A percentile compares a stretch with the other conserved stretches of the same genome.
Evolutionary conservation across 2,113 vertebrate species (phyloP).

Genomic region (Leucopternis melanops): DNA sequence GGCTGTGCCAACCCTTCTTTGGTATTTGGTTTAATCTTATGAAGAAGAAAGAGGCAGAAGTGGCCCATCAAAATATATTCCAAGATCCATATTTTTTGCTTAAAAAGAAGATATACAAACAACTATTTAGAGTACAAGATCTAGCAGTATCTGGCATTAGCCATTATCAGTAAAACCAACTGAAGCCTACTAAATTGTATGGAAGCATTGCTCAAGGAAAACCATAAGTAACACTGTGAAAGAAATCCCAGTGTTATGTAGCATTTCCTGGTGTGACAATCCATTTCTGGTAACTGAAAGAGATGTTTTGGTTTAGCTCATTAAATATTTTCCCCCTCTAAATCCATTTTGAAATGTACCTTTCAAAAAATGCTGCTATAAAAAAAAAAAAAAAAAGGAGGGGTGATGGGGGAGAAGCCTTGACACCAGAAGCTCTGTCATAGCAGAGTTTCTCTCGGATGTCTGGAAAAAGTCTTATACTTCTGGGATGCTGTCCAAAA

Average conservation of each 20-base stretch:
- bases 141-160: background rate
- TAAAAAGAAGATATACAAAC: background rate
- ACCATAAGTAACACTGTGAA: background rate
- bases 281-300: background rate
- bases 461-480: slow-evolving; percentile 76
- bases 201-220: background rate
- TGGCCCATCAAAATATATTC: background rate
- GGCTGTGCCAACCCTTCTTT: background rate
- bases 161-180: background rate
- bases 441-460: slow-evolving; percentile 54
- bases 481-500: slow-evolving; percentile 73
- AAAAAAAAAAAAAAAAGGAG: background rate
- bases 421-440: slow-evolving; percentile 61
- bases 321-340: background rate
- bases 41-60: background rate
- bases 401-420: background rate
- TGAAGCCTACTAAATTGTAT: background rate
- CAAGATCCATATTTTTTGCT: background rate
- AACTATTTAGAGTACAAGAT: background rate
- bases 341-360: slow-evolving; percentile 25
- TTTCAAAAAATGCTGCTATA: slow-evolving; percentile 40
- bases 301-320: background rate
- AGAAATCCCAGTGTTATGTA: background rate
- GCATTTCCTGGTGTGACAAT: background rate
- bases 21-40: background rate